These are phyloP conservation scores for Origma solitaria DNA, from an alignment of 2,113 vertebrate species.

Conservation along the genomic window DNA sequence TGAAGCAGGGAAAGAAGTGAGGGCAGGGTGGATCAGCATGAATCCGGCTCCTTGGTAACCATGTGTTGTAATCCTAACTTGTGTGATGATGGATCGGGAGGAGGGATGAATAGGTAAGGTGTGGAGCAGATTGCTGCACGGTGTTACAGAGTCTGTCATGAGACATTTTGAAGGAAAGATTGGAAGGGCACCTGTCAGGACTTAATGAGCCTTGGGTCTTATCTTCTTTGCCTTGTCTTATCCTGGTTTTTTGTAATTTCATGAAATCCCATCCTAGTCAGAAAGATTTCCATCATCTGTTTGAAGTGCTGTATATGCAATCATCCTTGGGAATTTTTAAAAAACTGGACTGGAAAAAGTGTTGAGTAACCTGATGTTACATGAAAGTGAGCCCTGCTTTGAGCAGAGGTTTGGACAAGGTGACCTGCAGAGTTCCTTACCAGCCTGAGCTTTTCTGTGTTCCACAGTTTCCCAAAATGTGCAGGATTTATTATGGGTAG, in stretches of 20 bases:
- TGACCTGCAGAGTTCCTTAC: neutral
- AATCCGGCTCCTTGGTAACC: neutral
- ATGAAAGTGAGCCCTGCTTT: neutral
- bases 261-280: neutral
- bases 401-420: neutral
- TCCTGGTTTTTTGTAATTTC: neutral
- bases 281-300: neutral
- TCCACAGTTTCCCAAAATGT: neutral
- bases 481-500: neutral
- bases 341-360: neutral
- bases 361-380: neutral
- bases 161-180: neutral
- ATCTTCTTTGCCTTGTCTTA: neutral
- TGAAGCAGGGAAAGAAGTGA: neutral
- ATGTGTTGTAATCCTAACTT: neutral
- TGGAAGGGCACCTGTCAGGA: neutral
- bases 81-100: neutral
- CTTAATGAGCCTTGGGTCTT: neutral
- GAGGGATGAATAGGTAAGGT: neutral
- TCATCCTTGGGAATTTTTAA: neutral
- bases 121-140: neutral
- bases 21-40: neutral
- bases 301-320: fast-evolving
- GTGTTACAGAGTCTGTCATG: neutral
- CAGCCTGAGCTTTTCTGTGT: neutral